Conservation (phyloP, 2,113 vertebrate species). For the Tragelaphus strepsiceros region DNA sequence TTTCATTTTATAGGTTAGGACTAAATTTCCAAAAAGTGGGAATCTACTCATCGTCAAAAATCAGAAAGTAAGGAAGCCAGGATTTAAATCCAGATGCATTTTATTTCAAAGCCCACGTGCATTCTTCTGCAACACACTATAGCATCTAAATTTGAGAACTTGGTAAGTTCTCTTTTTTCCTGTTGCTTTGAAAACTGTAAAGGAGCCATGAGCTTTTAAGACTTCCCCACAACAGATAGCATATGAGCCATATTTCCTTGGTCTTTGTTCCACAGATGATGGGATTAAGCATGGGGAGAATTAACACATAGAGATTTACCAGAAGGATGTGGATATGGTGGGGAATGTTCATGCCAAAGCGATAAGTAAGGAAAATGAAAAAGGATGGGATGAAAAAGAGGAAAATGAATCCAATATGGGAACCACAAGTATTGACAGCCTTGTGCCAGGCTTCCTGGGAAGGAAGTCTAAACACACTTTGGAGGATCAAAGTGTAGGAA, state of each 20-base stretch:
- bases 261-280: slow-evolving; percentile 51
- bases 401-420: slow-evolving; percentile 35
- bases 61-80: background rate
- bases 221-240: background rate
- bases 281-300: slow-evolving; percentile 39
- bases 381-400: slow-evolving; percentile 39
- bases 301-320: slow-evolving; percentile 25
- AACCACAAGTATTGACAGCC: background rate
- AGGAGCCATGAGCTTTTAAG: background rate
- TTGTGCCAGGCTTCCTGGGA: slow-evolving; percentile 31
- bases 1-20: background rate
- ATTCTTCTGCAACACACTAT: background rate
- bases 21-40: slow-evolving; percentile 1
- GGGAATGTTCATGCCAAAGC: background rate
- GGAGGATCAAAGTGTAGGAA: slow-evolving; percentile 44
- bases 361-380: slow-evolving; percentile 10
- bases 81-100: background rate
- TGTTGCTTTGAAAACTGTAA: background rate
- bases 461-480: slow-evolving; percentile 9
- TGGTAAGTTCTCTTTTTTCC: background rate
- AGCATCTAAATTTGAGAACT: background rate
- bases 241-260: slow-evolving; percentile 37
- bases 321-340: background rate
- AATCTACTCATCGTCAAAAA: background rate
- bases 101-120: background rate